Evolutionary conservation across 2,888 invertebrate genomes (phyloP).

Genomic region (Nebria salina): DNA sequence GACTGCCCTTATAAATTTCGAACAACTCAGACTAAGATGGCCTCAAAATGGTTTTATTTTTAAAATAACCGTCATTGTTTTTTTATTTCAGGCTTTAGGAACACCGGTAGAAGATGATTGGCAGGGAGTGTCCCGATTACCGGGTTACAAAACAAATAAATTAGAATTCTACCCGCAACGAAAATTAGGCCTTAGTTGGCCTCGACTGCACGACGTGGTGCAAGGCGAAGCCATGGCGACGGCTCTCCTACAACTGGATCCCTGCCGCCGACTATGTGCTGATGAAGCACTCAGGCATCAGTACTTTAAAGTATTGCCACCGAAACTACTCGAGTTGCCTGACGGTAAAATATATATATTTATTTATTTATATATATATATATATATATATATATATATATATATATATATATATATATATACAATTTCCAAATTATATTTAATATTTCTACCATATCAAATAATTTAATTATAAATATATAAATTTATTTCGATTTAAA

Average conservation of each 20-base stretch:
- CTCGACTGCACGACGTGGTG: conserved; percentile 88
- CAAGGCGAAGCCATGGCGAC: conserved; percentile 90
- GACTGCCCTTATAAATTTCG: too few species aligned
- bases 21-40: too few species aligned
- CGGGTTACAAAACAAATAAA: conserved; percentile 84
- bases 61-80: too few species aligned
- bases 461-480: too few species aligned
- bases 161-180: conserved; percentile 77
- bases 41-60: too few species aligned
- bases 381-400: conserved; percentile 56
- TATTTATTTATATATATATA: conserved; percentile 60
- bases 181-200: conserved; percentile 86
- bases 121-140: conserved; percentile 88
- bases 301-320: conserved; percentile 92
- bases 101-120: conserved; percentile 95
- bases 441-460: background rate
- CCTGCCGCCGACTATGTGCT: conserved; percentile 86
- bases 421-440: conserved; percentile 18
- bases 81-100: conserved; percentile 78
- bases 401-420: conserved; percentile 56
- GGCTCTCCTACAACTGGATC: conserved; percentile 86
- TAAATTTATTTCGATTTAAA: too few species aligned
- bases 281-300: conserved; percentile 86
- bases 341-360: conserved; percentile 74
- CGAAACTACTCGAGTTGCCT: conserved; percentile 88